These are phyloP conservation scores for Eidolon dupreanum DNA, from an alignment of 2,797 vertebrate genomes.

Conservation along the genomic window DNA sequence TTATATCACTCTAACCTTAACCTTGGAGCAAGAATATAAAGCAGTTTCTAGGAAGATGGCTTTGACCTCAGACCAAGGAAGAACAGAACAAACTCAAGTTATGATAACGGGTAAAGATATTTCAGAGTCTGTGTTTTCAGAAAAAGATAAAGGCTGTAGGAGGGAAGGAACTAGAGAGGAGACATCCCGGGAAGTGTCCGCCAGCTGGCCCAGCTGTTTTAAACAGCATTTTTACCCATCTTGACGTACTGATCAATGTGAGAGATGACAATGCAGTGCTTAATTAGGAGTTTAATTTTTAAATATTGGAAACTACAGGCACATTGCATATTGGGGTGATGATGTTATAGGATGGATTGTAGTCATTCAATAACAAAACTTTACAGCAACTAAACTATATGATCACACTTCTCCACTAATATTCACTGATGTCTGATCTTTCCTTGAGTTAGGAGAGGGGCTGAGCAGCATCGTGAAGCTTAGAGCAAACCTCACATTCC, in stretches of 20 bases:
- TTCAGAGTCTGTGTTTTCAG: slow-evolving; percentile 7
- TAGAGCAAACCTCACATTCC: not conserved
- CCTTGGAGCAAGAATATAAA: not conserved
- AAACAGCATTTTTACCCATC: not conserved
- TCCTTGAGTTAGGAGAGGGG: not conserved
- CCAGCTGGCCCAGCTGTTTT: not conserved
- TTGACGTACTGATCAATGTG: rapidly evolving
- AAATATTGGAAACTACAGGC: not conserved
- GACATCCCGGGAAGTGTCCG: too few relatives aligned
- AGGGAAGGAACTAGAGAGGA: not conserved
- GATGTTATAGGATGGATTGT: rapidly evolving
- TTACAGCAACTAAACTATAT: not conserved
- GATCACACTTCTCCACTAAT: not conserved
- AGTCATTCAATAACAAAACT: not conserved
- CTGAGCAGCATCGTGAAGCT: not conserved
- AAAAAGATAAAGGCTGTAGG: not conserved
- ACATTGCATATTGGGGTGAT: not conserved
- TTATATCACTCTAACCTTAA: slow-evolving; percentile 28
- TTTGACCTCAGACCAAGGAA: slow-evolving; percentile 35
- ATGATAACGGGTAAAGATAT: not conserved
- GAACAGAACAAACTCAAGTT: slow-evolving; percentile 31
- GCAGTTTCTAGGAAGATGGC: slow-evolving; percentile 39
- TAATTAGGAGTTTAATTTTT: not conserved
- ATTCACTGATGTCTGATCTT: not conserved
- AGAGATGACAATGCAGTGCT: rapidly evolving